Percentiles rank a stretch among this genome's conserved stretches.
These are phyloP conservation scores for Lycocerus yunnanus DNA, from an alignment of 2,888 invertebrate species.

Conservation along the genomic window DNA sequence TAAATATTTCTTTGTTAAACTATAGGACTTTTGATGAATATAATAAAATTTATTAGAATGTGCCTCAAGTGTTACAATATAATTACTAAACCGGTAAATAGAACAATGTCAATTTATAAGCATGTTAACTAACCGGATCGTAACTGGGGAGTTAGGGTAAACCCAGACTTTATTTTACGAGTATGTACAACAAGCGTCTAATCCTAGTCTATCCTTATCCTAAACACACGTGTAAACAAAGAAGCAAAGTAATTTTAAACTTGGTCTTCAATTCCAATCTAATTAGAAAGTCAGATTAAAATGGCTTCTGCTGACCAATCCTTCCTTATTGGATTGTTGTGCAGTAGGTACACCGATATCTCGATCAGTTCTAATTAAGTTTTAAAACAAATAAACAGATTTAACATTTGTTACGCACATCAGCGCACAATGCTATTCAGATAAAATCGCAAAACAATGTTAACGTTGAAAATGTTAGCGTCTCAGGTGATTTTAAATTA, in stretches of 20 bases:
- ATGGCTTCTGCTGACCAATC: conserved; percentile 27
- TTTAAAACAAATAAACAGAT: not conserved
- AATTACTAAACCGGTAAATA: conserved; percentile 14
- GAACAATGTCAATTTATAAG: conserved; percentile 18
- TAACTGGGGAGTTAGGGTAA: conserved; percentile 1
- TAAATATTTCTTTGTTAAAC: no score
- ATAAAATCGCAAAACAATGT: not conserved
- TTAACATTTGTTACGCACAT: not conserved
- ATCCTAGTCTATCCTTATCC: not conserved
- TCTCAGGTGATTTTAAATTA: not conserved
- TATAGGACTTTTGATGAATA: no score
- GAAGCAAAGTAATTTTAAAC: conserved; percentile 6
- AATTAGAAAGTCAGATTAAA: conserved; percentile 29
- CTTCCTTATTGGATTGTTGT: conserved; percentile 22
- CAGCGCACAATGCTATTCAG: not conserved
- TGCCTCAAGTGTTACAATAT: not conserved
- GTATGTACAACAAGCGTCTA: not conserved
- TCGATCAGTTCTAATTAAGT: conserved; percentile 19
- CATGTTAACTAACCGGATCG: conserved; percentile 21
- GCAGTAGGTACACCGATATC: conserved; percentile 13
- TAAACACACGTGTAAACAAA: not conserved
- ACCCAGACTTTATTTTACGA: not conserved
- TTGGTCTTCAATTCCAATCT: conserved; percentile 7
- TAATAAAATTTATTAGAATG: not conserved
- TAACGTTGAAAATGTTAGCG: not conserved